A percentile compares a stretch with the other conserved stretches of the same genome.
These are phyloP conservation scores for Formica exsecta DNA, from an alignment of 1,140 invertebrate genomes.

Conservation along the genomic window DNA sequence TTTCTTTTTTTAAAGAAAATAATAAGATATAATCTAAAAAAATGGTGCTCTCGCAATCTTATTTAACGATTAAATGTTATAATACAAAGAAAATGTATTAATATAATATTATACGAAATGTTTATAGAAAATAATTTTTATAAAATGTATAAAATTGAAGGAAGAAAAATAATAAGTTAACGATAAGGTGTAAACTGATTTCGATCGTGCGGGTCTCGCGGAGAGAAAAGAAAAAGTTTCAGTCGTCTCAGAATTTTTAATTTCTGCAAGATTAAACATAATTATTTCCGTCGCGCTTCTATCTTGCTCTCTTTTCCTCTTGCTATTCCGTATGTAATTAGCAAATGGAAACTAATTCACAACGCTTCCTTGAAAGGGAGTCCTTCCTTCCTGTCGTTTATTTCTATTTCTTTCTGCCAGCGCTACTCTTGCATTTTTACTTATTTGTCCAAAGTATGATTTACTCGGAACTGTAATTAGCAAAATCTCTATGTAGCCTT, in stretches of 20 bases:
- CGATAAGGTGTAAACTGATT: constrained; percentile 17
- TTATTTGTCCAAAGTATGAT: constrained; percentile 64
- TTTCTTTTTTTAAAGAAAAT: background rate
- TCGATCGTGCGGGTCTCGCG: background rate
- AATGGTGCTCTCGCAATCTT: too few relatives aligned
- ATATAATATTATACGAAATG: background rate
- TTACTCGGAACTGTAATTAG: constrained; percentile 55
- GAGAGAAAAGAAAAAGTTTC: background rate
- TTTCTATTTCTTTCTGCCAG: constrained; percentile 54
- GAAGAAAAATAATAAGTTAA: background rate
- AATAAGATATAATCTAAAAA: too few relatives aligned
- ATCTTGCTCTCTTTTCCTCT: background rate
- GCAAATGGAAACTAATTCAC: constrained; percentile 64
- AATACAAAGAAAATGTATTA: background rate
- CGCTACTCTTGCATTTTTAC: constrained; percentile 55
- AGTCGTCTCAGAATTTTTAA: constrained; percentile 40
- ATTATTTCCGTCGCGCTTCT: constrained; percentile 51
- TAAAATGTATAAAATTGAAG: background rate
- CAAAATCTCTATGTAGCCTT: constrained; percentile 52
- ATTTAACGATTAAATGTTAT: background rate
- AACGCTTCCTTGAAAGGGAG: constrained; percentile 55
- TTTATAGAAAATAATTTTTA: constrained; percentile 1
- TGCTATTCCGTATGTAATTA: constrained; percentile 50
- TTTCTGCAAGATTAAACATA: constrained; percentile 60
- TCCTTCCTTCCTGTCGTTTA: constrained; percentile 53